Percentiles rank a stretch among this genome's conserved stretches.
Evolutionary conservation across 2,113 vertebrate genomes (phyloP).

Genomic region (Oreotrochilus melanogaster): DNA sequence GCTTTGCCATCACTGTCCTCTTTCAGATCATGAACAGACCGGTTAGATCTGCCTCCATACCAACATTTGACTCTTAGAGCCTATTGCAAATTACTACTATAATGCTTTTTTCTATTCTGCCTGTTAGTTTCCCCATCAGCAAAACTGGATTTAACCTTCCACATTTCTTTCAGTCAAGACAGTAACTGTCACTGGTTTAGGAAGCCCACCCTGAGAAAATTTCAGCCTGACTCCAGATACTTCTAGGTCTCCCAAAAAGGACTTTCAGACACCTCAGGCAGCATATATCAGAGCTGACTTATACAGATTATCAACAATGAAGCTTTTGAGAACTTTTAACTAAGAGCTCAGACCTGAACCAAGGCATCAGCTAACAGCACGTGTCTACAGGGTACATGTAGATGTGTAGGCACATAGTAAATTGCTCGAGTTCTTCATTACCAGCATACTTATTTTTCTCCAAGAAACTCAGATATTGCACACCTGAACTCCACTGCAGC

Average conservation of each 20-base stretch:
- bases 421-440: neutral
- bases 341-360: neutral
- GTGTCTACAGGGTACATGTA: neutral
- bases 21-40: neutral
- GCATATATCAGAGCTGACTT: neutral
- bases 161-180: accelerated
- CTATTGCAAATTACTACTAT: neutral
- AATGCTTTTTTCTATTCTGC: neutral
- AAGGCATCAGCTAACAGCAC: neutral
- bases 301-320: neutral
- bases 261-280: neutral
- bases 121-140: neutral
- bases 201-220: neutral
- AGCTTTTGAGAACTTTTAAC: neutral
- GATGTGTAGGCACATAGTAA: neutral
- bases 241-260: neutral
- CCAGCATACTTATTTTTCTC: neutral
- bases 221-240: neutral
- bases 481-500: neutral
- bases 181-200: neutral
- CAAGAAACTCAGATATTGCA: neutral
- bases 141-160: neutral
- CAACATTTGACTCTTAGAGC: neutral
- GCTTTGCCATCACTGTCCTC: neutral
- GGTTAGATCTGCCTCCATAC: neutral